Percentiles rank a stretch among this genome's conserved stretches.
Evolutionary conservation across 2,888 invertebrate species (phyloP).

Genomic region (Epistrophe grossulariae): DNA sequence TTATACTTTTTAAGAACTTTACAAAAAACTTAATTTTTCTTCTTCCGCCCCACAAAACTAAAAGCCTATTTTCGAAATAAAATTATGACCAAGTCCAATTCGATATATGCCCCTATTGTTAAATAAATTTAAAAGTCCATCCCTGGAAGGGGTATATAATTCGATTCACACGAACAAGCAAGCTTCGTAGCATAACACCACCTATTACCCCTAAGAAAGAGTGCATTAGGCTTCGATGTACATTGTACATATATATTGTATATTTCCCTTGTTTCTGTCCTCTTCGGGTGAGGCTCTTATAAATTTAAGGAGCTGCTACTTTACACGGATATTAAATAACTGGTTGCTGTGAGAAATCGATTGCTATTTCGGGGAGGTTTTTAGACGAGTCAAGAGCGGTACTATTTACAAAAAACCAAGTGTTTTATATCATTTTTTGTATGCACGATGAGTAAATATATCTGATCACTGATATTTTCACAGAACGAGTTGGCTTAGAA

Average conservation of each 20-base stretch:
- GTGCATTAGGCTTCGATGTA: constrained; percentile 57
- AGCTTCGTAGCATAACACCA: constrained; percentile 29
- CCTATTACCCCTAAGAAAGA: constrained; percentile 33
- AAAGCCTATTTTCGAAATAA: too few species aligned
- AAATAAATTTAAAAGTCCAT: not conserved
- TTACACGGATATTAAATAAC: constrained; percentile 27
- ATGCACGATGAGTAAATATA: constrained; percentile 41
- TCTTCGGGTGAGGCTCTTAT: not conserved
- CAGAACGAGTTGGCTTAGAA: constrained; percentile 11
- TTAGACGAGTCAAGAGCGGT: not conserved
- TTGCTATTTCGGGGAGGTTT: constrained; percentile 29
- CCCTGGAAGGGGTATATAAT: not conserved
- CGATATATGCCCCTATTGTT: too few species aligned
- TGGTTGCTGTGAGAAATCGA: constrained; percentile 59
- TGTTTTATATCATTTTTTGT: constrained; percentile 22
- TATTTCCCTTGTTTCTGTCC: constrained; percentile 40
- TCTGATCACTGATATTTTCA: constrained; percentile 40
- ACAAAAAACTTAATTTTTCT: too few species aligned
- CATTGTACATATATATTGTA: too few species aligned
- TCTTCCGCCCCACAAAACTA: too few species aligned
- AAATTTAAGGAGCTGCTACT: constrained; percentile 18
- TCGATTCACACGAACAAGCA: constrained; percentile 27
- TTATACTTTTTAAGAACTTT: too few species aligned
- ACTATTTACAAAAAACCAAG: not conserved
- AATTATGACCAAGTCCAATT: too few species aligned